Base-by-base conservation (phyloP, 2,888 invertebrate genomes). In the Electrophaes corylata region DNA sequence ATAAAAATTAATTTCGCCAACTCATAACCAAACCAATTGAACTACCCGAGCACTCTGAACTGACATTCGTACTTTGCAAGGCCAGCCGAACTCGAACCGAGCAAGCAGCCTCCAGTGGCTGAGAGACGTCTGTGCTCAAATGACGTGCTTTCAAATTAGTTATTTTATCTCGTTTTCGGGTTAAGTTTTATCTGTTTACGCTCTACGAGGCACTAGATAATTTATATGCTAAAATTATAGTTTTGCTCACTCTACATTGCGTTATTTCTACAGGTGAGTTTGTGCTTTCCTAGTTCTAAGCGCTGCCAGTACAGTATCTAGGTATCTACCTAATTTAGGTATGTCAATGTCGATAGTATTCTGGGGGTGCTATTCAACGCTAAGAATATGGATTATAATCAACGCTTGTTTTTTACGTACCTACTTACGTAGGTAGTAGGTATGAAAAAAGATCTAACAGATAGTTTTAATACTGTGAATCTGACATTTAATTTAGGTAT, bases 51-150 rank as follows among this genome's bases (percentile, higher is more conserved):
- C n/a, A n/a, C n/a, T n/a, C n/a, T n/a, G 16, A 31, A 43, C 20
- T 44, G 53, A 53, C 53, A 58, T 59, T 54, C 46, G 46, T 54
- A 29, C 19, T 16, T 12, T 0, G 20, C 59, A 50, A 59, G 49
- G 49, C 50, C 54, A 41, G 8, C 6, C n/a, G 11, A 29, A 29
- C 26, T 8, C 8, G 14, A 8, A 23, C 16, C 18, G 26, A 40
- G 33, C 43, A 10, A 47, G 40, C 31, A 8, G 12, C 40, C 19
- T 19, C 35, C 46, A 59, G 55, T 51, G 26, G 37, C 46, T n/a
- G 26, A 26, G n/a, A 51, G 31, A 23, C 54, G 43, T 46, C 43
- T 55, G 59, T 35, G 31, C 50, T 26, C 31, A 3, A 43, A 33
- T 26, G 41, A 49, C 59, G 59, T 47, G 49, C 16, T 45, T 44